Percentiles rank a stretch among this genome's conserved stretches.
Evolutionary conservation across 2,888 invertebrate genomes (phyloP).

Genomic region (Thysanoteuthis rhombus): DNA sequence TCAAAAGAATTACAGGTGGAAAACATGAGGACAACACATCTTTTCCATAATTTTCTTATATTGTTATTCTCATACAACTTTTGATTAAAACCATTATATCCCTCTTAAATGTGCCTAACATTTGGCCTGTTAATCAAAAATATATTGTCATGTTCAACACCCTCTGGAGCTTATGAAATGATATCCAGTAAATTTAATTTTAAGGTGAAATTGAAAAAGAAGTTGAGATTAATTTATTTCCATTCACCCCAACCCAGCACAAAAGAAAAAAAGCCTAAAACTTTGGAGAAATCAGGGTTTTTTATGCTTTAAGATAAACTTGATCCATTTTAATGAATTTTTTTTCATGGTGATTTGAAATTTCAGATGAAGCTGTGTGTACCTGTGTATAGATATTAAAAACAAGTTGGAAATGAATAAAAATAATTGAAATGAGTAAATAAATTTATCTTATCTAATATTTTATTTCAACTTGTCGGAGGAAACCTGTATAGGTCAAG

Average conservation of each 20-base stretch:
- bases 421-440: background rate
- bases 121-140: background rate
- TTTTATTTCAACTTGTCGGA: background rate
- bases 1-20: background rate
- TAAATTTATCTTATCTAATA: conserved; percentile 12
- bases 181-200: background rate
- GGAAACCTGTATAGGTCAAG: background rate
- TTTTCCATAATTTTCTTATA: no score
- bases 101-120: background rate
- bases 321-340: background rate
- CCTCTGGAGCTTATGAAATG: background rate
- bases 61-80: background rate
- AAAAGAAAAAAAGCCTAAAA: no score
- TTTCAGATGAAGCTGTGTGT: background rate
- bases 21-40: background rate
- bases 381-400: conserved; percentile 12
- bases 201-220: background rate
- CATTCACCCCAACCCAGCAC: background rate
- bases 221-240: background rate
- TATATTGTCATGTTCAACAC: background rate
- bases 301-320: background rate
- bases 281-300: no score
- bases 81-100: background rate
- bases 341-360: background rate
- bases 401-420: conserved; percentile 12